Evolutionary conservation across 2,888 invertebrate genomes (phyloP), one percentile per base, ranked within the genome.

Genomic region (Tethea ocularis): DNA sequence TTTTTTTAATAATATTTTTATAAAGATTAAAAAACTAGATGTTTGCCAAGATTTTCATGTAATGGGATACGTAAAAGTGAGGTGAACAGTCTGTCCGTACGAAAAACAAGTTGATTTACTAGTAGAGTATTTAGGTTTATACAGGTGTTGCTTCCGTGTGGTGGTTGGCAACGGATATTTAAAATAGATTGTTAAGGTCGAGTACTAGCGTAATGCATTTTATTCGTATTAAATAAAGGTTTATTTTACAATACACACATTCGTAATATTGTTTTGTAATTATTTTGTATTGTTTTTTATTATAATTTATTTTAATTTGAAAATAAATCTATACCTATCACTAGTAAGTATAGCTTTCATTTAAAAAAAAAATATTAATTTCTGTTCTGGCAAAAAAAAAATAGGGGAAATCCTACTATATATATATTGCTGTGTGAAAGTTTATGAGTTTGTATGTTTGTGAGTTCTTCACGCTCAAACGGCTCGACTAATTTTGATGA

Each of bases 101-200:
- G 59, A 60, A 63, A 61, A 63, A 66, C 62, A 63, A 59, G 57
- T 38, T 46, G 22, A 41, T 59, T 59, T 58, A 52, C 36, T 58
- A 52, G 57, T 51, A 51, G 54, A 54, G n/a, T 54, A 54, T 54
- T 36, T 22, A 33, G 33, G 33, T 22, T 36, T 33, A 22, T 54
- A 36, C 54, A 33, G 33, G 20, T 17, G 53, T 6, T 29, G 3
- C 33, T 54, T 54, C 54, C 54, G 54, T 6, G 22, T 20, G 0
- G 29, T 33, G 13, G 26, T 26, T 52, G 17, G 17, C 23, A 23
- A 53, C 53, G 17, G 10, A 53, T 17, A 17, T 53, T 20, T 13
- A 17, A 13, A 17, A 53, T 33, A 33, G 46, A 10, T 20, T 46
- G 15, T 6, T 10, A 29, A 13, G 2, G 33, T 13, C 13, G 33